Conservation (phyloP, 2,113 vertebrate species). For the Thermophis baileyi region DNA sequence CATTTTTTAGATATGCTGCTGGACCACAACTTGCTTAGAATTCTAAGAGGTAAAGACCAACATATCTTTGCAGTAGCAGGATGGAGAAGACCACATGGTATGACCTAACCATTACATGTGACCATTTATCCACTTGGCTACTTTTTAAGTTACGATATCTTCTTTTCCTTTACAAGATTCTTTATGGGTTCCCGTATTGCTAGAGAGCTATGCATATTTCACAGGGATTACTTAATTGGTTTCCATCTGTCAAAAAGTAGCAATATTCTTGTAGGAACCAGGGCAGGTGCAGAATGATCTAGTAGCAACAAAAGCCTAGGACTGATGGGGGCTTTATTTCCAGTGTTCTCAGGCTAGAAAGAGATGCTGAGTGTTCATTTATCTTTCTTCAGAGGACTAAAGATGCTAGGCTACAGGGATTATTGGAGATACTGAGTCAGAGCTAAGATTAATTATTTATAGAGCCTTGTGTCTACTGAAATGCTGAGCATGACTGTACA, state of each 20-base stretch:
- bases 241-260: neutral
- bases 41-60: neutral
- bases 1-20: neutral
- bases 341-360: neutral
- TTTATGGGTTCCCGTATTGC: neutral
- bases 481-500: neutral
- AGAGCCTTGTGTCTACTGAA: neutral
- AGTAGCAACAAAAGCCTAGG: neutral
- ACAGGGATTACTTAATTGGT: neutral
- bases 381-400: neutral
- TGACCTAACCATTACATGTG: neutral
- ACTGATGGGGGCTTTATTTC: neutral
- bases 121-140: neutral
- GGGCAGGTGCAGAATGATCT: neutral
- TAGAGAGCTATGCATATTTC: neutral
- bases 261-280: neutral
- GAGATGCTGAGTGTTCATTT: neutral
- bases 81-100: neutral
- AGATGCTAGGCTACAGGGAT: neutral
- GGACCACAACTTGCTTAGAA: neutral
- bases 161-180: neutral
- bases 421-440: neutral
- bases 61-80: neutral
- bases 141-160: neutral
- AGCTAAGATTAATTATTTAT: conserved; percentile 2